Base-by-base conservation (phyloP, 1,140 invertebrate genomes). In the Ceratosolen solmsi region DNA sequence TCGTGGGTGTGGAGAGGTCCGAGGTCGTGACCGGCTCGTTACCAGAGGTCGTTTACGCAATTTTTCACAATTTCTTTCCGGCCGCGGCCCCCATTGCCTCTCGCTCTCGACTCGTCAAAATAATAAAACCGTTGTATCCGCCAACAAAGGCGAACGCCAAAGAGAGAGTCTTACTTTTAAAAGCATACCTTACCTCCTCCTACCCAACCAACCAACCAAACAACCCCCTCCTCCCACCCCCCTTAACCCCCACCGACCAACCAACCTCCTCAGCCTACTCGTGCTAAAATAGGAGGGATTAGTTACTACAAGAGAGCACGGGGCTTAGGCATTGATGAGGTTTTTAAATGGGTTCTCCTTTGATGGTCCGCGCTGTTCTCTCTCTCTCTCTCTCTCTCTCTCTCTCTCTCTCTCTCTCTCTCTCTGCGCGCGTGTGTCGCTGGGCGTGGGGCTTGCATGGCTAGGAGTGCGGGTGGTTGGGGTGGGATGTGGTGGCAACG, bases 281-380 rank as follows among this genome's bases (percentile, higher is more conserved):
- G 88, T 89, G 89, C 91, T 90, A 91, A 92, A 92, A 91, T 91
- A 91, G 90, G 86, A 91, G 90, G 90, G 91, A 92, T 92, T 91
- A 92, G 90, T 91, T 92, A 87, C 86, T 90, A 91, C 89, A 87
- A 88, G 22, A 60, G 89, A 90, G 90, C 88, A 88, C 84, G 89
- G 88, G 89, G 90, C 90, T 92, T 91, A 92, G 89, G 90, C 91
- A 92, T 92, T 92, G 91, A 92, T 92, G 91, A 92, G 91, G 91
- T 92, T 92, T 92, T 92, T 92, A 92, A 92, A 92, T 91, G 90
- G 91, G 91, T 92, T 92, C 90, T 90, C 51, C 90, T 92, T 92
- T 92, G 91, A 92, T 90, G 89, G 87, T 83, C 84, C 74, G 33
- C 33, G 13, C n/a, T n/a, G n/a, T n/a, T n/a, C 51, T 58, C 51